Evolutionary conservation across 2,113 vertebrate species (phyloP).

Genomic region (Callocephalon fimbriatum): DNA sequence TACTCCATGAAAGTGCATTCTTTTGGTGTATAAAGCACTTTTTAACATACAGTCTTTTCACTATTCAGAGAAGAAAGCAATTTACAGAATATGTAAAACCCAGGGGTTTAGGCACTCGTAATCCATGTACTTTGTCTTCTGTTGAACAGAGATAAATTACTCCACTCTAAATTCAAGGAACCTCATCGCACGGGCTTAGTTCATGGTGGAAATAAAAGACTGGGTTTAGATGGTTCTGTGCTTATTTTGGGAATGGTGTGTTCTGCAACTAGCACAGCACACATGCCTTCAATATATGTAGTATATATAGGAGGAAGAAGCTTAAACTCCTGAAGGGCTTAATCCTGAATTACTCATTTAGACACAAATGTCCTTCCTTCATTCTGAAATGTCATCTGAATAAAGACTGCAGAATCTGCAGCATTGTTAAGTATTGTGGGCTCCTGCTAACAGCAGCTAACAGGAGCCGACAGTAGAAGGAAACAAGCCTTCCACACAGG

Average conservation of each 20-base stretch:
- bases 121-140: constrained; percentile 23
- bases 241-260: background rate
- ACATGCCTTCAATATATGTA: background rate
- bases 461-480: background rate
- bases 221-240: background rate
- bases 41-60: background rate
- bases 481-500: background rate
- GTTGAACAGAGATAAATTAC: constrained; percentile 22
- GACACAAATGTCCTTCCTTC: background rate
- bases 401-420: background rate
- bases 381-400: background rate
- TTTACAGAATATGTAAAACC: background rate
- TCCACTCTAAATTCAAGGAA: background rate
- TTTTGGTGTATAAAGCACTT: background rate
- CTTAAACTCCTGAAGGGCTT: background rate
- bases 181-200: background rate
- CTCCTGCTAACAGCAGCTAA: background rate
- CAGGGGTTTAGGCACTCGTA: background rate
- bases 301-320: background rate
- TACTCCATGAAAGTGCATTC: background rate
- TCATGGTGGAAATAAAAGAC: background rate
- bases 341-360: background rate
- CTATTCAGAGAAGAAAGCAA: background rate
- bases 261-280: background rate
- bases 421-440: fast-evolving